Evolutionary conservation across 2,888 invertebrate species (phyloP).

Genomic region (Amphipyra berbera): DNA sequence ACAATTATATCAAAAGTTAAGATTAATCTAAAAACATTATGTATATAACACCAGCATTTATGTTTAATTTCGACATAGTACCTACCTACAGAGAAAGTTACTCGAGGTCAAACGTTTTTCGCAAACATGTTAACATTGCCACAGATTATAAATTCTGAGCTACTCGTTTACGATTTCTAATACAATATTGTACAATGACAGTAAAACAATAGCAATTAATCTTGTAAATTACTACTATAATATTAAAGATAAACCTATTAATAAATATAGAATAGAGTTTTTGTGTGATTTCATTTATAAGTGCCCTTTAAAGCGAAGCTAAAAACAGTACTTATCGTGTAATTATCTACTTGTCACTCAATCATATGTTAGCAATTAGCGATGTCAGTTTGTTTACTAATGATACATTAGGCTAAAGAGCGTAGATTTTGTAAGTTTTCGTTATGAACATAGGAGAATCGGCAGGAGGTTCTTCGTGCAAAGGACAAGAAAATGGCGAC

Average conservation of each 20-base stretch:
- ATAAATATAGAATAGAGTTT: slow-evolving; percentile 12
- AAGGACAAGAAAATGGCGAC: slow-evolving; percentile 88
- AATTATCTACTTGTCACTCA: slow-evolving; percentile 83
- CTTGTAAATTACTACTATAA: slow-evolving; percentile 5
- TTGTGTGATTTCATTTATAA: slow-evolving; percentile 18
- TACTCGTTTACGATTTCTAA: slow-evolving; percentile 21
- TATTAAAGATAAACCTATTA: not conserved
- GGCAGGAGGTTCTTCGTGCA: slow-evolving; percentile 85
- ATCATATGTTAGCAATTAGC: slow-evolving; percentile 88
- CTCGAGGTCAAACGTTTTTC: not conserved
- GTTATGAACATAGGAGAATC: slow-evolving; percentile 80
- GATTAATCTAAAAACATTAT: not conserved
- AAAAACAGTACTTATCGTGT: slow-evolving; percentile 53
- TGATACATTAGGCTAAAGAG: slow-evolving; percentile 66
- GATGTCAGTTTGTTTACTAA: slow-evolving; percentile 89
- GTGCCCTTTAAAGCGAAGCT: slow-evolving; percentile 21
- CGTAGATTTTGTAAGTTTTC: slow-evolving; percentile 59
- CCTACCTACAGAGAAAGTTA: not conserved
- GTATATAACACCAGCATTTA: not conserved
- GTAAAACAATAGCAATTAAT: slow-evolving; percentile 24
- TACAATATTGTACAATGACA: slow-evolving; percentile 31
- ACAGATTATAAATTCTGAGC: slow-evolving; percentile 42
- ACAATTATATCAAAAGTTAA: too few species aligned
- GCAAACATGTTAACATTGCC: slow-evolving; percentile 3
- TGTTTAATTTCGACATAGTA: not conserved